Evolutionary conservation across 2,888 invertebrate genomes (phyloP).

Genomic region (Xestia sexstrigata): DNA sequence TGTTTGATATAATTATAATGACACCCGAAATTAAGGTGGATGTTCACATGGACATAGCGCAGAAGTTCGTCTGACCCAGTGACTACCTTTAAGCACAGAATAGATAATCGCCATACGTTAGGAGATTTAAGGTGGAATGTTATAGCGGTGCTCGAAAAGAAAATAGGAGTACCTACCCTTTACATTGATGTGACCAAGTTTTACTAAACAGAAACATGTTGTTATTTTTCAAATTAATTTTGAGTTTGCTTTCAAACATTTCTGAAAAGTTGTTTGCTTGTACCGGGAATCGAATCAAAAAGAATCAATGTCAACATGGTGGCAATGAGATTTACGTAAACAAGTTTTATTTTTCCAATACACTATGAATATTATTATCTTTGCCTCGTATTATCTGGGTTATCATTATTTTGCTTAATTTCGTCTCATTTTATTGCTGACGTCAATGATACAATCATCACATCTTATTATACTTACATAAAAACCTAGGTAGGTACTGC

Average conservation of each 20-base stretch:
- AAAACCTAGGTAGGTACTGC: background rate
- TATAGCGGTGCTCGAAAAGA: background rate
- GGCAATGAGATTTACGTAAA: background rate
- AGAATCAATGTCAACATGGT: background rate
- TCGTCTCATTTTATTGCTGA: slow-evolving; percentile 37
- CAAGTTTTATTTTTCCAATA: slow-evolving; percentile 10
- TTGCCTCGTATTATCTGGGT: slow-evolving; percentile 21
- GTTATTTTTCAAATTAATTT: background rate
- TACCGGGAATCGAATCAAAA: background rate
- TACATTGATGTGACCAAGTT: no score
- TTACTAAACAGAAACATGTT: background rate
- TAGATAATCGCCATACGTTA: background rate
- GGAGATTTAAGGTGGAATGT: background rate
- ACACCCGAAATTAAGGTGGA: background rate
- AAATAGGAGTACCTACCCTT: background rate
- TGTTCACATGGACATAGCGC: background rate
- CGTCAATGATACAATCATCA: slow-evolving; percentile 25
- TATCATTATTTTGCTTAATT: slow-evolving; percentile 43
- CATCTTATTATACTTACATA: background rate
- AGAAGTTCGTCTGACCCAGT: background rate
- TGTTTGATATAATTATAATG: background rate
- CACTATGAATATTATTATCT: background rate
- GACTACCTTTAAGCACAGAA: no score
- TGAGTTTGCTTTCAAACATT: background rate
- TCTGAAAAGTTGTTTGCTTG: background rate